Evolutionary conservation across 2,113 vertebrate species (phyloP), one percentile per base, ranked within the genome.

Genomic region (Oreochromis spilurus): DNA sequence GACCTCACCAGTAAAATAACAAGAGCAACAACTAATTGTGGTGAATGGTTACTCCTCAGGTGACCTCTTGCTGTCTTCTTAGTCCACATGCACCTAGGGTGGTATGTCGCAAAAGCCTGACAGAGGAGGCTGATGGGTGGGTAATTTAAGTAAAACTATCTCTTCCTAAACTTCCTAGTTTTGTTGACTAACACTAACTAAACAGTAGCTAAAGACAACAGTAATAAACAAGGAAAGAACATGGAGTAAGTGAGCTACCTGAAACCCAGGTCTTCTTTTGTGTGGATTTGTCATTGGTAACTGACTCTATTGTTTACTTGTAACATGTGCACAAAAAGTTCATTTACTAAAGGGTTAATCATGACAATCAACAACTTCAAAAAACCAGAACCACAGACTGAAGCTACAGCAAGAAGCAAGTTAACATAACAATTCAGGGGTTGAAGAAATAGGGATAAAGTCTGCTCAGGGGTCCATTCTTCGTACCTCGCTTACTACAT

Each of bases 351-450:
- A 62, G 45, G 88, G 75, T 58, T 52, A 91, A 87, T 93, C 62
- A 17, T 79, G 53, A 86, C 93, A 58, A 84, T 83, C 62, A 81
- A 52, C 84, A 54, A 84, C 91, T 87, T 79, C 87, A 78, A 65
- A 43, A 36, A 65, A 82, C 70, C 29, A 83, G 34, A 83, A 54
- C 82, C 87, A 84, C 21, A 88, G 75, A 91, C 16, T 81, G 36
- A 84, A 85, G 54, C 55, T 29, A 60, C 24, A 52, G 53, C 38
- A 67, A 50, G 45, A 58, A 40, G 4, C 19, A 7, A 81, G 65
- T 62, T 19, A 58, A 87, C 31, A 84, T 14, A 79, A 62, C 52
- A 81, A 52, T 60, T 48, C 36, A 21, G 10, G 6, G 16, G 31
- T 67, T 5, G 9, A 57, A 45, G 65, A 75, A 29, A 26, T 45